A percentile compares a stretch with the other conserved stretches of the same genome.
phyloP scores from a whole-genome alignment of 2,797 vertebrate genomes.

The Arnoldichthys spilopterus region DNA sequence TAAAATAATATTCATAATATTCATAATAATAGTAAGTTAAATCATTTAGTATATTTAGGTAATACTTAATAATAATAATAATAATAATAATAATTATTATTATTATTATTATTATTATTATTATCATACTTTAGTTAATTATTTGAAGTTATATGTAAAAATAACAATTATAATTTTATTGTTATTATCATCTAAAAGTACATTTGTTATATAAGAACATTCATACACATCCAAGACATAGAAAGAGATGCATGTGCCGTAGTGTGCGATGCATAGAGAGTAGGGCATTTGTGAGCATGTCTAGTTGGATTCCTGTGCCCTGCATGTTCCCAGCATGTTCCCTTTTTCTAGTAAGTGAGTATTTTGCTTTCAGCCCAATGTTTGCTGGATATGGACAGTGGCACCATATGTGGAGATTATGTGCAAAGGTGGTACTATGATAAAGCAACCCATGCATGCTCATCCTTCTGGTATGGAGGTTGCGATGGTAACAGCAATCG shows the following conservation, averaged over 20 bases:
- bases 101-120: too few relatives aligned
- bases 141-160: too few relatives aligned
- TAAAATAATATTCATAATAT: too few relatives aligned
- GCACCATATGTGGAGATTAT: constrained; percentile 64
- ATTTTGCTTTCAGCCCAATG: constrained; percentile 77
- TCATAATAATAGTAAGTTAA: too few relatives aligned
- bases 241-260: not conserved
- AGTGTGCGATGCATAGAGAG: not conserved
- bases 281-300: not conserved
- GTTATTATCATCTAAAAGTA: too few relatives aligned
- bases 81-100: too few relatives aligned
- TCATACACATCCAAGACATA: too few relatives aligned
- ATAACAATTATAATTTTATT: too few relatives aligned
- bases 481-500: constrained; percentile 77
- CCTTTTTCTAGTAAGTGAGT: constrained; percentile 57
- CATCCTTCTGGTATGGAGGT: constrained; percentile 77
- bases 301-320: not conserved
- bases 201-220: too few relatives aligned
- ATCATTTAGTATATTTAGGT: too few relatives aligned
- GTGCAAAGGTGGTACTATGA: constrained; percentile 74
- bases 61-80: too few relatives aligned
- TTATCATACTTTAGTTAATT: too few relatives aligned
- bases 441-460: constrained; percentile 67
- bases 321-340: not conserved
- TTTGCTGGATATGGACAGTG: constrained; percentile 64